These are phyloP conservation scores for Helarctos malayanus DNA, from an alignment of 2,797 vertebrate genomes.

Conservation along the genomic window DNA sequence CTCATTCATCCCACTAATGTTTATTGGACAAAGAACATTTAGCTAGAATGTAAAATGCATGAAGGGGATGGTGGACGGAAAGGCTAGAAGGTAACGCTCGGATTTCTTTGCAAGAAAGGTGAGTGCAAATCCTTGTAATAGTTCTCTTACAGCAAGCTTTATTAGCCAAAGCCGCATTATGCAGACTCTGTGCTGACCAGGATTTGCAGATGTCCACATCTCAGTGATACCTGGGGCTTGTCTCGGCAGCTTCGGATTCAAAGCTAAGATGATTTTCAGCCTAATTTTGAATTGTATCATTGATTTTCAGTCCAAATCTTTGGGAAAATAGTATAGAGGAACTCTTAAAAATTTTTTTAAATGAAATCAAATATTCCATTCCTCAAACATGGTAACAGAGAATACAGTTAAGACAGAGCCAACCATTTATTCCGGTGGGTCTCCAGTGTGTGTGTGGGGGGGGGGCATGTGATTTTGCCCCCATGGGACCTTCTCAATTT, in stretches of 20 bases:
- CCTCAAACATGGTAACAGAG: not conserved
- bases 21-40: constrained; percentile 60
- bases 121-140: not conserved
- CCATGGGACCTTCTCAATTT: not conserved
- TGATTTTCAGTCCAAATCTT: constrained; percentile 48
- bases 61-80: not conserved
- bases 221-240: not conserved
- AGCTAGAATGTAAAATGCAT: constrained; percentile 25
- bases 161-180: not conserved
- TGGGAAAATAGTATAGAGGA: not conserved
- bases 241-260: not conserved
- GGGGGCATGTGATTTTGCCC: rapidly evolving
- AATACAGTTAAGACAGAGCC: not conserved
- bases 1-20: constrained; percentile 23
- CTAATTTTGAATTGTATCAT: not conserved
- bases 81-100: not conserved
- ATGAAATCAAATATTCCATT: constrained; percentile 35
- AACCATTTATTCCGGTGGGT: not conserved
- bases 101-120: constrained; percentile 36
- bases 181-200: not conserved
- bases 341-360: not conserved
- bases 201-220: not conserved
- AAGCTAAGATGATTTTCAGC: constrained; percentile 10
- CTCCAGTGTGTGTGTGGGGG: not conserved
- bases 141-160: not conserved